Percentiles rank a stretch among this genome's conserved stretches.
Evolutionary conservation across 2,888 invertebrate genomes (phyloP).

Genomic region (Drosophila imparisetae): DNA sequence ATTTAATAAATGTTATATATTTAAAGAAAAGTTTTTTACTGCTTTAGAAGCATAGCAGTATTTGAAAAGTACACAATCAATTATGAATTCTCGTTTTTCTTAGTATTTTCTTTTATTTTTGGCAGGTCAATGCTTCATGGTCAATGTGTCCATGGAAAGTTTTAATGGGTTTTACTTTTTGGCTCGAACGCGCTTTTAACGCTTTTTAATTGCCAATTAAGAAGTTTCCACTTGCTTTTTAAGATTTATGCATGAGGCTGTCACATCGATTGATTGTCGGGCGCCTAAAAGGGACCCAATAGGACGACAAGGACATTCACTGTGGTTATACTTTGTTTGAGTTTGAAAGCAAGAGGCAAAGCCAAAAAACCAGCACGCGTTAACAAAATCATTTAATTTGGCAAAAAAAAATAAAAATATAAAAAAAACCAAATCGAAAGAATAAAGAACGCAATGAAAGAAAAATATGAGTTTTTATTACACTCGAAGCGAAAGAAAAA

Average conservation of each 20-base stretch:
- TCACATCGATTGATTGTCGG: constrained; percentile 60
- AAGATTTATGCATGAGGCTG: constrained; percentile 42
- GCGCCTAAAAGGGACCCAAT: constrained; percentile 16
- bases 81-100: constrained; percentile 9
- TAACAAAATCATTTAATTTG: constrained; percentile 78
- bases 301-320: constrained; percentile 16
- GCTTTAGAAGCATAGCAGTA: neutral
- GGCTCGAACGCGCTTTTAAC: constrained; percentile 38
- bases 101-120: neutral
- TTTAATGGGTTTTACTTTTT: constrained; percentile 46
- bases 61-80: neutral
- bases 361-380: constrained; percentile 61
- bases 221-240: constrained; percentile 50
- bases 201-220: constrained; percentile 74
- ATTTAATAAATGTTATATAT: neutral
- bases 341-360: constrained; percentile 55
- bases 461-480: constrained; percentile 77
- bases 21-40: neutral
- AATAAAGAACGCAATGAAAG: constrained; percentile 29
- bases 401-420: constrained; percentile 19
- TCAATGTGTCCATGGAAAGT: constrained; percentile 29
- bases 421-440: constrained; percentile 15
- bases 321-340: constrained; percentile 19
- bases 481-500: constrained; percentile 32
- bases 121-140: constrained; percentile 18